phyloP scores from a whole-genome alignment of 2,113 vertebrate species.

The Mirza zaza region DNA sequence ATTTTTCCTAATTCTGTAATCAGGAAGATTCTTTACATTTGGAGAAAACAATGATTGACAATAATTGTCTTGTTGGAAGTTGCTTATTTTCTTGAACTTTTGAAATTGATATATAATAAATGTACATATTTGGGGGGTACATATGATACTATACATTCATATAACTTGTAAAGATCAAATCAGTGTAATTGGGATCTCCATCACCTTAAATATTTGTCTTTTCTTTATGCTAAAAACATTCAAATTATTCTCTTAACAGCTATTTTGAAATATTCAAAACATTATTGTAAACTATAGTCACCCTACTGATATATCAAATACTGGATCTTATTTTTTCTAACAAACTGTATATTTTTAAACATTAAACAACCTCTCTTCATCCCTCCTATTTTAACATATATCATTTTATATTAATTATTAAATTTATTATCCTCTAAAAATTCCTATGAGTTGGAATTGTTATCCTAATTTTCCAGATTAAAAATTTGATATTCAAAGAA shows the following conservation, averaged over 20 bases:
- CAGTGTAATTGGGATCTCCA: not conserved
- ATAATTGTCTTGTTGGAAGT: not conserved
- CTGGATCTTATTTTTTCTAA: not conserved
- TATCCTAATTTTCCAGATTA: not conserved
- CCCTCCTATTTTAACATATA: not conserved
- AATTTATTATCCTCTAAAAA: not conserved
- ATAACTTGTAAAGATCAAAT: not conserved
- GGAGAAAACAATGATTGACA: not conserved
- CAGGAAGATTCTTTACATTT: not conserved
- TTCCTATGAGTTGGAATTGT: not conserved
- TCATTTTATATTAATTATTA: not conserved
- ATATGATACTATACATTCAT: not conserved
- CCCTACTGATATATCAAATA: not conserved
- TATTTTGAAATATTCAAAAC: not conserved
- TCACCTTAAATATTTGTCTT: not conserved
- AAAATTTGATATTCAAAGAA: not conserved
- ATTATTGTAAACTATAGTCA: not conserved
- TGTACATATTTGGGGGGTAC: not conserved
- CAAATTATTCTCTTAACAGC: not conserved
- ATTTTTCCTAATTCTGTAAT: not conserved
- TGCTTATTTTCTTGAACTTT: not conserved
- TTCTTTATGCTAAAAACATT: not conserved
- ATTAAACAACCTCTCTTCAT: not conserved
- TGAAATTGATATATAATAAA: not conserved
- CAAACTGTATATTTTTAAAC: not conserved